A percentile compares a stretch with the other conserved stretches of the same genome.
These are phyloP conservation scores for Catagonus wagneri DNA, from an alignment of 2,113 vertebrate genomes.

Conservation along the genomic window DNA sequence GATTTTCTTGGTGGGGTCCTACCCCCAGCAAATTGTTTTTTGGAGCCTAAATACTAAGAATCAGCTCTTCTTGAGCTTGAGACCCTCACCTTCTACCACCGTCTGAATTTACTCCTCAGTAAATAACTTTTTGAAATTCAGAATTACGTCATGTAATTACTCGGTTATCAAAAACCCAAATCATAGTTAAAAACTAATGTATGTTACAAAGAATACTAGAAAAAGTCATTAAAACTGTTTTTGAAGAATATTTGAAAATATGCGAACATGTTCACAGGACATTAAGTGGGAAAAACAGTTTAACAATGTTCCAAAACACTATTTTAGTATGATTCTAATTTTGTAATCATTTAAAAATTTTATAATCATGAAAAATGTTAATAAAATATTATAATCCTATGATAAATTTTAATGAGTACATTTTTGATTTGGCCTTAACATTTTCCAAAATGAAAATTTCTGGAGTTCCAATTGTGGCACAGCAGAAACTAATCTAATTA, in stretches of 20 bases:
- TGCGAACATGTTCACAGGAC: not conserved
- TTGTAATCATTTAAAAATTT: constrained; percentile 51
- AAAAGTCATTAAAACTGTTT: not conserved
- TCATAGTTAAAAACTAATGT: not conserved
- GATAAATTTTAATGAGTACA: constrained; percentile 53
- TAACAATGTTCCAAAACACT: not conserved
- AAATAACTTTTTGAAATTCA: not conserved
- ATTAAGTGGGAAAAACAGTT: not conserved
- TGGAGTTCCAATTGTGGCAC: too few species aligned
- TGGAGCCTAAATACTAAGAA: not conserved
- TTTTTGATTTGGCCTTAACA: constrained; percentile 52
- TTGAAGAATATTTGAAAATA: constrained; percentile 53
- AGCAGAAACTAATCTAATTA: too few species aligned
- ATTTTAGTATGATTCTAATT: constrained; percentile 27
- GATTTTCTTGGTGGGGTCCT: not conserved
- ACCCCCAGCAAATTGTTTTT: not conserved
- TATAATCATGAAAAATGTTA: constrained; percentile 50
- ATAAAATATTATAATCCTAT: constrained; percentile 59
- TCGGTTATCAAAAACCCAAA: not conserved
- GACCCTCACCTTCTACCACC: not conserved
- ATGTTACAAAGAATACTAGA: not conserved
- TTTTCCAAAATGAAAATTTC: constrained; percentile 37
- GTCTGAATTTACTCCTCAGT: not conserved
- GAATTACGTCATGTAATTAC: not conserved
- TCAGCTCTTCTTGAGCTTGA: not conserved